Evolutionary conservation across 1,140 invertebrate genomes (phyloP).

Genomic region (Trachymyrmex cornetzi): DNA sequence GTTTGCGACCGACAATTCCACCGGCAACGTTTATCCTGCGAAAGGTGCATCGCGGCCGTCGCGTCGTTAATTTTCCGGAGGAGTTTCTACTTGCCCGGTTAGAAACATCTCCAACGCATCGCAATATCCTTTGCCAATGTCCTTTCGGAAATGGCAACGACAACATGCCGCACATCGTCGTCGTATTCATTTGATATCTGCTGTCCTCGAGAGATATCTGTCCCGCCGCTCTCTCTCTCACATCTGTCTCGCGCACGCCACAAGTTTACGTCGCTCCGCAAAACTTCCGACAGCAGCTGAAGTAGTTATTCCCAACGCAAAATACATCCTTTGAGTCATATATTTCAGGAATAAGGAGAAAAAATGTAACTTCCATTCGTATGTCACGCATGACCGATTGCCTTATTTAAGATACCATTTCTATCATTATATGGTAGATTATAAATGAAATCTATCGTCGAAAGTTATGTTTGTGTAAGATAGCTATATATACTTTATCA

Average conservation of each 20-base stretch:
- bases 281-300: slow-evolving; percentile 53
- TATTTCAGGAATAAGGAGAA: slow-evolving; percentile 13
- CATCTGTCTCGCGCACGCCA: slow-evolving; percentile 39
- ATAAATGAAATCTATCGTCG: neutral
- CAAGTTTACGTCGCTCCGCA: slow-evolving; percentile 37
- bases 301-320: slow-evolving; percentile 36
- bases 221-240: slow-evolving; percentile 7
- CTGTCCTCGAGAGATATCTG: slow-evolving; percentile 40
- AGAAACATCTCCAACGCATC: slow-evolving; percentile 34
- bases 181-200: slow-evolving; percentile 62
- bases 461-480: neutral
- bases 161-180: slow-evolving; percentile 42
- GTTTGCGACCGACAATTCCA: slow-evolving; percentile 61
- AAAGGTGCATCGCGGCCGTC: slow-evolving; percentile 54
- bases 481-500: neutral
- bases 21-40: slow-evolving; percentile 23
- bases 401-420: neutral
- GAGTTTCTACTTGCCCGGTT: slow-evolving; percentile 28
- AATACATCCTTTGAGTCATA: slow-evolving; percentile 25
- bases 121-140: slow-evolving; percentile 69
- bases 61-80: slow-evolving; percentile 51
- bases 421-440: neutral
- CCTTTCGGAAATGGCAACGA: slow-evolving; percentile 62
- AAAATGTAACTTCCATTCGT: slow-evolving; percentile 7
- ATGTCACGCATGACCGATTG: neutral